Evolutionary conservation across 2,113 vertebrate species (phyloP), one percentile per base, ranked within the genome.

Genomic region (Ictalurus furcatus): DNA sequence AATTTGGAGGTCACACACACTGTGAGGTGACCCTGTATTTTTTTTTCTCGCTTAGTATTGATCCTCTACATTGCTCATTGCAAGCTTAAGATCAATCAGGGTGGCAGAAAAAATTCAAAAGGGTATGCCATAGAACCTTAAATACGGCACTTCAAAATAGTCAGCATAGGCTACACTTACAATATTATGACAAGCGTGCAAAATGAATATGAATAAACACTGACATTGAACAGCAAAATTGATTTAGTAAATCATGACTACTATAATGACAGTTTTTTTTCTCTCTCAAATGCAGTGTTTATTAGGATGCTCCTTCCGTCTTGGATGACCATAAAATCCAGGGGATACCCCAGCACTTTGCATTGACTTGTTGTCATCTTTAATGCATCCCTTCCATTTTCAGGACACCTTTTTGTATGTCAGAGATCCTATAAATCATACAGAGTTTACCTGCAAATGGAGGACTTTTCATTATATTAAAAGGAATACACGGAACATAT

Each of bases 401-500:
- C 25, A 89, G 88, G 90, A 69, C 91, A 92, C 90, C 93, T 93
- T 94, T 94, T 92, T 94, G 91, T 91, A 92, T 92, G 92, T 94
- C 93, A 93, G 90, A 91, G 69, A 92, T 89, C 89, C 92, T 90
- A 95, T 95, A 93, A 95, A 95, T 95, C 93, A 94, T 90, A 85
- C 86, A 63, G 92, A 91, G 89, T 91, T 93, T 94, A 94, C 93
- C 93, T 94, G 92, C 85, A 30, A 90, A 92, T 87, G 52, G 48
- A 48, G 90, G 88, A 88, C 92, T 94, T 95, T 95, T 95, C 94
- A 96, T 95, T 94, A 96, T 86, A 90, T 92, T 94, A 94, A 95
- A 94, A 95, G 95, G 91, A 92, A 91, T 91, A 92, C 88, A 65
- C 86, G 84, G 90, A 88, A 90, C 79, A 6, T 85, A 13, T 4